These are phyloP conservation scores for Chelidonichthys spinosus DNA, from an alignment of 2,797 vertebrate species.

Conservation along the genomic window DNA sequence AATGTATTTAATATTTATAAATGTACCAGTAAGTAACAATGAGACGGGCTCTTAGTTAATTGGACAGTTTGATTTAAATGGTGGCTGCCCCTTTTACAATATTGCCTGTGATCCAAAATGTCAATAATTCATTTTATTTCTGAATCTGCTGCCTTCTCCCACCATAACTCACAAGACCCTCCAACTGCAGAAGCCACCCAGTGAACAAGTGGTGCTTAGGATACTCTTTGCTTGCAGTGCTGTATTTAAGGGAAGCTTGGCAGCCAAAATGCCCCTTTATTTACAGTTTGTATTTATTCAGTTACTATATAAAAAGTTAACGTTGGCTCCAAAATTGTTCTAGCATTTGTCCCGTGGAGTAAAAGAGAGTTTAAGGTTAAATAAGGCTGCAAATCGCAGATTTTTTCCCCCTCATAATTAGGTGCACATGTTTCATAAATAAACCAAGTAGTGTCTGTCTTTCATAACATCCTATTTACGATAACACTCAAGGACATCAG, in stretches of 20 bases:
- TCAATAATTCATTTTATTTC: neutral
- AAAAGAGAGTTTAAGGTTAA: neutral
- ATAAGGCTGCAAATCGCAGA: neutral
- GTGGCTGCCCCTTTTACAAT: neutral
- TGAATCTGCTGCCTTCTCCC: neutral
- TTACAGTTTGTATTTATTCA: constrained; percentile 8
- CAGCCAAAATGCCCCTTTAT: neutral
- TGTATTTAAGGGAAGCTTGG: constrained; percentile 4
- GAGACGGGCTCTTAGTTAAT: neutral
- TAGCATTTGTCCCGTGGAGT: neutral
- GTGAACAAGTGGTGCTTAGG: neutral
- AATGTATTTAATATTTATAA: constrained; percentile 20
- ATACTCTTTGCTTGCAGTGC: neutral
- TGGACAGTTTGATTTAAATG: neutral
- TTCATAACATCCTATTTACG: neutral
- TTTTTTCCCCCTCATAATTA: neutral
- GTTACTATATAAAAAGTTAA: neutral
- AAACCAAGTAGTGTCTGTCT: constrained; percentile 13
- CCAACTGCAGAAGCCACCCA: neutral
- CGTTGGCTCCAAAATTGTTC: neutral
- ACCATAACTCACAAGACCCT: neutral
- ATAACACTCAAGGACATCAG: constrained; percentile 3
- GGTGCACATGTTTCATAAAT: neutral
- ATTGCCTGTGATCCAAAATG: neutral
- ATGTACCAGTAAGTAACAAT: neutral